Conservation (phyloP, 1,140 invertebrate genomes). For the Drosophila parvula region DNA sequence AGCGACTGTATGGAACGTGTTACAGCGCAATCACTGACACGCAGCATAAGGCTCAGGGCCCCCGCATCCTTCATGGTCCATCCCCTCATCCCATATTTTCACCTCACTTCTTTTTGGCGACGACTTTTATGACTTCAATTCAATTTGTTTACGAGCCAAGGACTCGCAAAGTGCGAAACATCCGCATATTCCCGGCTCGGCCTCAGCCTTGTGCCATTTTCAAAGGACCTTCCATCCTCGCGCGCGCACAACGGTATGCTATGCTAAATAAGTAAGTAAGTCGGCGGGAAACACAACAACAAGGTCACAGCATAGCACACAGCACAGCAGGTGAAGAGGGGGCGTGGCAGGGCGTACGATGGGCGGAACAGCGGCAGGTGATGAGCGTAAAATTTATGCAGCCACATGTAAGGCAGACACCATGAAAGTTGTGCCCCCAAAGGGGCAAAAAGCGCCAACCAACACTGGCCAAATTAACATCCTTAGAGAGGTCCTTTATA, state of each 20-base stretch:
- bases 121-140: conserved; percentile 83
- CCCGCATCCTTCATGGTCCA: background rate
- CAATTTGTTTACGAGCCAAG: conserved; percentile 81
- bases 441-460: conserved; percentile 17
- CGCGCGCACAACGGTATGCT: conserved; percentile 60
- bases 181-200: conserved; percentile 11
- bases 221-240: conserved; percentile 36
- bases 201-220: conserved; percentile 54
- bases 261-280: conserved; percentile 74
- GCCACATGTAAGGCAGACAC: conserved; percentile 73
- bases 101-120: conserved; percentile 63
- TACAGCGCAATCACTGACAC: conserved; percentile 75
- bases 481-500: background rate
- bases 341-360: background rate
- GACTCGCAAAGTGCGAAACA: conserved; percentile 41
- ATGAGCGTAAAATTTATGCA: conserved; percentile 82
- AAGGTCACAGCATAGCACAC: conserved; percentile 51
- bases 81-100: background rate
- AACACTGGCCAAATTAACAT: conserved; percentile 3
- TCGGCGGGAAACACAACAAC: conserved; percentile 53
- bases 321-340: conserved; percentile 5
- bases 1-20: conserved; percentile 17
- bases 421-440: conserved; percentile 65
- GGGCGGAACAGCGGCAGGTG: conserved; percentile 60
- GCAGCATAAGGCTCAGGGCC: conserved; percentile 59